phyloP scores from a whole-genome alignment of 2,888 invertebrate species.

The Dasysyrphus albostriatus region DNA sequence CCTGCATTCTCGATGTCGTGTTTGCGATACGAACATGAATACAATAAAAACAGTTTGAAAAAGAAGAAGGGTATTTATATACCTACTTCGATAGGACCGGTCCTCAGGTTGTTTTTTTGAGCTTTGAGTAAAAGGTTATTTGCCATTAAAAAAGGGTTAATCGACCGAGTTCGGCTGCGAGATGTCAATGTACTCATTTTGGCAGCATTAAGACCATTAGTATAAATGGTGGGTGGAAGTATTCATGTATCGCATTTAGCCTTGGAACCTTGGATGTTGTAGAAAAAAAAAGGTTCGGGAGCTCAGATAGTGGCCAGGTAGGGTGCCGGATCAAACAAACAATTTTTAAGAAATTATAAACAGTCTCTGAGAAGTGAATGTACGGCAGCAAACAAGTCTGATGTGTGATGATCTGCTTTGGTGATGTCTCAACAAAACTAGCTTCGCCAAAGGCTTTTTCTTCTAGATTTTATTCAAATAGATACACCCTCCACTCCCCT shows the following conservation, averaged over 20 bases:
- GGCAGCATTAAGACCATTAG: background rate
- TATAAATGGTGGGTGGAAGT: background rate
- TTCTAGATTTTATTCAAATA: no score
- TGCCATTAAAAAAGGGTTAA: slow-evolving; percentile 59
- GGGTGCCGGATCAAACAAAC: background rate
- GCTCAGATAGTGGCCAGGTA: background rate
- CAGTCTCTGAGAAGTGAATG: no score
- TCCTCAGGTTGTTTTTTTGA: background rate
- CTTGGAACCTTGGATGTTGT: background rate
- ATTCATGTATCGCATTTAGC: background rate
- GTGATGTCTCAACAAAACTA: no score
- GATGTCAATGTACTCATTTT: slow-evolving; percentile 61
- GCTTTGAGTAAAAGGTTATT: slow-evolving; percentile 30
- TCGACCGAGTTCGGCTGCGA: slow-evolving; percentile 54
- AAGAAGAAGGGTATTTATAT: background rate
- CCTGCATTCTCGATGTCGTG: slow-evolving; percentile 41
- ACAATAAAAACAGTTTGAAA: slow-evolving; percentile 54
- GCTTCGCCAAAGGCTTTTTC: no score
- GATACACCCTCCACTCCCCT: no score
- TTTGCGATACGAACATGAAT: slow-evolving; percentile 58
- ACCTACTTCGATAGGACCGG: slow-evolving; percentile 20
- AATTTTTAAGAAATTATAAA: no score
- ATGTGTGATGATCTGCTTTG: no score
- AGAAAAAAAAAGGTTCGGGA: background rate
- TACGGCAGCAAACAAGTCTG: no score